Evolutionary conservation across 1,140 invertebrate genomes (phyloP).

Genomic region (Camponotus pennsylvanicus): DNA sequence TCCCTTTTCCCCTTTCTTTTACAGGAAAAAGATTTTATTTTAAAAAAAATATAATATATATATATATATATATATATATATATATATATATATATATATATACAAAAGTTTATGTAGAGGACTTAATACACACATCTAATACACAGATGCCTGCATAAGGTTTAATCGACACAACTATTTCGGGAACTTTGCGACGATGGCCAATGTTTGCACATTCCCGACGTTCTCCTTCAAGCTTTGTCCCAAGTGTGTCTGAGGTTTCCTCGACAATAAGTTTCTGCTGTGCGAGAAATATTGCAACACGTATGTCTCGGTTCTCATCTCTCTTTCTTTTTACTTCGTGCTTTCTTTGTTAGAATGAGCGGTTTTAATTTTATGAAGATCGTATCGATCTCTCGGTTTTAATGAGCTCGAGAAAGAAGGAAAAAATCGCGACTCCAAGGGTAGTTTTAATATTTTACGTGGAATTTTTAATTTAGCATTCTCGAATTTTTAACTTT

Average conservation of each 20-base stretch:
- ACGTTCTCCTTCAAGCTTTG: constrained; percentile 43
- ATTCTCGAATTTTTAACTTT: neutral
- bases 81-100: too few species aligned
- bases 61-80: too few species aligned
- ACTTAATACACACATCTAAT: neutral
- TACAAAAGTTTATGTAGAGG: neutral
- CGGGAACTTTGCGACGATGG: neutral
- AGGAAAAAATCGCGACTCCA: neutral
- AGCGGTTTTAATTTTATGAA: constrained; percentile 36
- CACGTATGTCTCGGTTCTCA: neutral
- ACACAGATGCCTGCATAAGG: neutral
- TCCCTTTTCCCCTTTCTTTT: neutral
- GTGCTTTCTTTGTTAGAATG: constrained; percentile 11
- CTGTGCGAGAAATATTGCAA: constrained; percentile 36
- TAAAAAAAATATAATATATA: too few species aligned
- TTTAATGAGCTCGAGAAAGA: constrained; percentile 34
- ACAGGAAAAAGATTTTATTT: neutral
- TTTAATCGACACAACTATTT: constrained; percentile 42
- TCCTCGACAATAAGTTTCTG: constrained; percentile 47
- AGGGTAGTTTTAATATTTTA: neutral
- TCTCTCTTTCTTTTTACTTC: neutral
- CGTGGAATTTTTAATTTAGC: constrained; percentile 10
- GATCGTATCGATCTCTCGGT: constrained; percentile 41
- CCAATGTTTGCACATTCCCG: constrained; percentile 23
- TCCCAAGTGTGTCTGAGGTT: constrained; percentile 22